Evolutionary conservation across 2,888 invertebrate genomes (phyloP), one percentile per base, ranked within the genome.

Genomic region (Acanthosoma haemorrhoidale): DNA sequence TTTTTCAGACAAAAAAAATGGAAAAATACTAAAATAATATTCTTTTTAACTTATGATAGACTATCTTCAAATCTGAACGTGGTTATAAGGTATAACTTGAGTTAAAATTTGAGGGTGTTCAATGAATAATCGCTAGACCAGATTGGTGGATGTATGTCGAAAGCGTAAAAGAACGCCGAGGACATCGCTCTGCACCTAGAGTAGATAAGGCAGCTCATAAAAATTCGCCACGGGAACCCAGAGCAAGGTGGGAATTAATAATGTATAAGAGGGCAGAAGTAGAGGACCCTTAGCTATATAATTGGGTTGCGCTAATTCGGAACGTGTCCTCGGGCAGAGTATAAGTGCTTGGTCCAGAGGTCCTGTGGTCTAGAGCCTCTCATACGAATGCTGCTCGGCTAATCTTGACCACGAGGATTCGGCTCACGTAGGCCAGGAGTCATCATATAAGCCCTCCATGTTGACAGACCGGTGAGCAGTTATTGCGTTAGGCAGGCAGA

Each of bases 261-360:
- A 61, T 61, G 61, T 61, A 61, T 61, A 61, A 61, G 61, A 36
- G 16, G 18, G 25, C 29, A 25, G 34, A 36, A 21, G 61, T 36
- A 36, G 61, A 36, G 36, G 61, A 61, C 61, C 21, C n/a, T 21
- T 36, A 16, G 21, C 18, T 21, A 25, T 34, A 61, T 61, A 61
- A 61, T 61, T 61, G 61, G 61, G 38, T 61, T 61, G 61, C 34
- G 18, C 61, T 61, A 61, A 61, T 61, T 61, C 38, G 6, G 61
- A 6, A 21, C 61, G 61, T 61, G 61, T 34, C 13, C 61, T 51
- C 51, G 36, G 21, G 34, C 61, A 41, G 61, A 61, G 34, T 51
- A 25, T 25, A 51, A 51, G 25, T 13, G 51, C 51, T 51, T n/a
- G n/a, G n/a, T n/a, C n/a, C n/a, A n/a, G n/a, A n/a, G n/a, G n/a